Percentiles rank a stretch among this genome's conserved stretches.
These are phyloP conservation scores for Rhombomys opimus DNA, from an alignment of 2,113 vertebrate species.

Conservation along the genomic window DNA sequence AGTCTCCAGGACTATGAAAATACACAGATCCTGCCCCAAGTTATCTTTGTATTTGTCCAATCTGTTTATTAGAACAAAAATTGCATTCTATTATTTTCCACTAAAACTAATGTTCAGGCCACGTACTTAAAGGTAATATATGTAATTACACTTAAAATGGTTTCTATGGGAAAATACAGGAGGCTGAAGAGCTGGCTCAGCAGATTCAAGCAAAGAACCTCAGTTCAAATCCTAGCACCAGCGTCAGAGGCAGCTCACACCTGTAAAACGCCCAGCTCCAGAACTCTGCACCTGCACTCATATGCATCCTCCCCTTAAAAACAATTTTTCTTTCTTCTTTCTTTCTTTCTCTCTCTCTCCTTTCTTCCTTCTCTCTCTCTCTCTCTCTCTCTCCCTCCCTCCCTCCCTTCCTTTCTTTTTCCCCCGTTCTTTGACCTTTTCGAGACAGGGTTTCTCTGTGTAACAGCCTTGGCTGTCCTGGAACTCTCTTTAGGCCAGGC, in stretches of 20 bases:
- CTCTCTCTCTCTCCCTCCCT: too few relatives aligned
- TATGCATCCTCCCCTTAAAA: neutral
- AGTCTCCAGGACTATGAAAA: neutral
- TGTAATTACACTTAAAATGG: neutral
- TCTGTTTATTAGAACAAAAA: conserved; percentile 50
- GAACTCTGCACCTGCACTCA: neutral
- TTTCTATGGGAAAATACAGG: conserved; percentile 33
- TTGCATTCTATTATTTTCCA: neutral
- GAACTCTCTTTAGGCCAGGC: too few relatives aligned
- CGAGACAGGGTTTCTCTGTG: too few relatives aligned
- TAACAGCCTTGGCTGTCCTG: too few relatives aligned
- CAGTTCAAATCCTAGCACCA: neutral
- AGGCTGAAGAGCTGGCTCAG: neutral
- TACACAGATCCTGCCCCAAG: neutral
- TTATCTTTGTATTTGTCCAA: conserved; percentile 6
- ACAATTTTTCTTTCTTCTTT: too few relatives aligned
- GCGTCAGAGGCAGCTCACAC: neutral
- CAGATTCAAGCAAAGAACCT: neutral
- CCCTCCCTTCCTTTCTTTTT: too few relatives aligned
- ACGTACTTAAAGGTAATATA: neutral
- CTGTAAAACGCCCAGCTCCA: neutral
- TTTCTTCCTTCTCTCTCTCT: too few relatives aligned
- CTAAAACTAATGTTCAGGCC: conserved; percentile 8
- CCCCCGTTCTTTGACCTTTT: too few relatives aligned
- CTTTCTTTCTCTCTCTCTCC: too few relatives aligned